Conservation (phyloP, 2,797 vertebrate species). For the Botia almorhae region DNA sequence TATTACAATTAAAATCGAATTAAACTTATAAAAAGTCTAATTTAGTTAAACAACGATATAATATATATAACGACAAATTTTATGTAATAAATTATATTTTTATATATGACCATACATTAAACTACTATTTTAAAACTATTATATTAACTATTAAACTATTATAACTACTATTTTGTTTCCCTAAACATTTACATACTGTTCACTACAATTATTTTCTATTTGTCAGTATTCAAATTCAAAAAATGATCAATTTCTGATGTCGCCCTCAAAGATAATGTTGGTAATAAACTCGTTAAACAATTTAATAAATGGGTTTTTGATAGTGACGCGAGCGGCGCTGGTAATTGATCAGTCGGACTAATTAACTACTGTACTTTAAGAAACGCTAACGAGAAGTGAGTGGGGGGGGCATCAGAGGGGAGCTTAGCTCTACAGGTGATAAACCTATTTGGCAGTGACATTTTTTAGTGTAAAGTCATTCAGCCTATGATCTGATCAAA, state of each 20-base stretch:
- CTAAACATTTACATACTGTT: no score
- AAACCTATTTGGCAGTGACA: constrained; percentile 98
- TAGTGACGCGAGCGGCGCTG: constrained; percentile 67
- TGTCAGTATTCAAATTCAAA: neutral
- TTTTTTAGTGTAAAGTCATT: constrained; percentile 99
- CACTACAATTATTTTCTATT: neutral
- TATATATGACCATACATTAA: neutral
- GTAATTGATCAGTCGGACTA: constrained; percentile 91
- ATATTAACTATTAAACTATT: no score
- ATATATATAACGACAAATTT: no score
- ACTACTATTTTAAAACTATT: neutral
- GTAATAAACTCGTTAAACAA: constrained; percentile 48
- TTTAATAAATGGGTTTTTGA: constrained; percentile 71
- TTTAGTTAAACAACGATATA: neutral
- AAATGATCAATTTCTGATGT: neutral
- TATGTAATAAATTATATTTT: no score
- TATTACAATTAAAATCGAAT: neutral
- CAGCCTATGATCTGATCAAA: constrained; percentile 98
- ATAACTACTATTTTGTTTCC: no score
- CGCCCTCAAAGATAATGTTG: neutral
- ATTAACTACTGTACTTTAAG: constrained; percentile 94
- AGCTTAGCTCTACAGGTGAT: constrained; percentile 98
- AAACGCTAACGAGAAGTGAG: constrained; percentile 90
- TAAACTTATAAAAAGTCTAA: neutral
- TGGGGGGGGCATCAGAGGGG: constrained; percentile 90